A percentile compares a stretch with the other conserved stretches of the same genome.
Evolutionary conservation across 2,797 vertebrate genomes (phyloP).

Genomic region (Betta splendens): DNA sequence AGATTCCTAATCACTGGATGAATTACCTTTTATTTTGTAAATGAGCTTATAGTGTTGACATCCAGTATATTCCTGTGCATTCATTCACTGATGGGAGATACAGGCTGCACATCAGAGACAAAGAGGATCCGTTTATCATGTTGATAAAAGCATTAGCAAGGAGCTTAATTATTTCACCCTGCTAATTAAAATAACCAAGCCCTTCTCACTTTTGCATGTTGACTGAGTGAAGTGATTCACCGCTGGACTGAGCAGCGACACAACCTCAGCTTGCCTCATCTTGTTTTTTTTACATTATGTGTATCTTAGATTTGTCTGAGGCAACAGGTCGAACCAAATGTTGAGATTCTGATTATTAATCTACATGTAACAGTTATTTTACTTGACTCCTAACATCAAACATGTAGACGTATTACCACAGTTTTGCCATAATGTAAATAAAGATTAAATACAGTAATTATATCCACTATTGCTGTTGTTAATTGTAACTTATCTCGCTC

Average conservation of each 20-base stretch:
- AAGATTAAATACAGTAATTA: constrained; percentile 53
- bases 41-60: constrained; percentile 24
- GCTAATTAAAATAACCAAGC: constrained; percentile 35
- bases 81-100: constrained; percentile 33
- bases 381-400: constrained; percentile 43
- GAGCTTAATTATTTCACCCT: constrained; percentile 24
- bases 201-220: constrained; percentile 27
- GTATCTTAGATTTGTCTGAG: too few relatives aligned
- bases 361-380: constrained; percentile 42
- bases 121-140: constrained; percentile 71
- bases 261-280: too few relatives aligned
- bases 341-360: constrained; percentile 17
- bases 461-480: constrained; percentile 21
- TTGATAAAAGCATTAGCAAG: constrained; percentile 70
- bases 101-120: constrained; percentile 34
- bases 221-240: constrained; percentile 23
- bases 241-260: too few relatives aligned
- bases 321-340: too few relatives aligned
- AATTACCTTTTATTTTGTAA: constrained; percentile 45
- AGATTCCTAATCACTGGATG: constrained; percentile 17
- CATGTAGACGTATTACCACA: constrained; percentile 34
- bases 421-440: constrained; percentile 50
- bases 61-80: not conserved
- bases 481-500: too few relatives aligned
- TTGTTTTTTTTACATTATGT: too few relatives aligned